Base-by-base conservation (phyloP, 2,113 vertebrate genomes). In the Excalfactoria chinensis region DNA sequence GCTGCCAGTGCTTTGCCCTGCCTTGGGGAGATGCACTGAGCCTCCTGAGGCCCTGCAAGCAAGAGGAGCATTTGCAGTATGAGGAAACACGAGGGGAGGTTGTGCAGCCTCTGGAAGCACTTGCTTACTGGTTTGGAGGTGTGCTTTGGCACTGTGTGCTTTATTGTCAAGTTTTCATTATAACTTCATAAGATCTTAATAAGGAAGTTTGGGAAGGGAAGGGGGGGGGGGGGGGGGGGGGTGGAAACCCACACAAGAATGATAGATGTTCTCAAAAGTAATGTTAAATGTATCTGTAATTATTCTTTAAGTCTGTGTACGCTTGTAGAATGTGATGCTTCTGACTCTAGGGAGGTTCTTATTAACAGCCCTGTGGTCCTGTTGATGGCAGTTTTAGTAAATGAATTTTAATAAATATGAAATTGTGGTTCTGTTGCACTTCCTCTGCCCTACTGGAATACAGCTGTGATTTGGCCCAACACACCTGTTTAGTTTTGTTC, bases 121-220 rank as follows among this genome's bases (percentile, higher is more conserved):
- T 63, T 32, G 1, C 46, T 78, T 63, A 44, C 87, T 94, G 32
- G 83, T 93, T 89, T 86, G 86, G 48, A 90, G 91, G 53, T 67
- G 60, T 64, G 17, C 48, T 91, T 44, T 74, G 72, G 28, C 40
- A 60, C 89, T 40, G 7, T 88, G 91, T 93, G 89, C 75, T 60
- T 79, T 78, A 56, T 95, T 95, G 96, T 96, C 96, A 95, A 34
- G 91, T 93, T 96, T 96, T 84, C 91, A 90, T 96, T 96, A 95
- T 58, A 72, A 49, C 74, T 95, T 84, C 0, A 0, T 7, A 10
- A 91, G 95, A 92, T 93, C 91, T 93, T 93, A 93, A 92, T 96
- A 68, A 89, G 79, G 80, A 93, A 95, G 58, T 95, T 93, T 84
- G 58, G 62, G 59, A 89, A 26, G 60, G 40, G 34, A 7, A 15